Base-by-base conservation (phyloP, 2,113 vertebrate species). In the Anser cygnoides region DNA sequence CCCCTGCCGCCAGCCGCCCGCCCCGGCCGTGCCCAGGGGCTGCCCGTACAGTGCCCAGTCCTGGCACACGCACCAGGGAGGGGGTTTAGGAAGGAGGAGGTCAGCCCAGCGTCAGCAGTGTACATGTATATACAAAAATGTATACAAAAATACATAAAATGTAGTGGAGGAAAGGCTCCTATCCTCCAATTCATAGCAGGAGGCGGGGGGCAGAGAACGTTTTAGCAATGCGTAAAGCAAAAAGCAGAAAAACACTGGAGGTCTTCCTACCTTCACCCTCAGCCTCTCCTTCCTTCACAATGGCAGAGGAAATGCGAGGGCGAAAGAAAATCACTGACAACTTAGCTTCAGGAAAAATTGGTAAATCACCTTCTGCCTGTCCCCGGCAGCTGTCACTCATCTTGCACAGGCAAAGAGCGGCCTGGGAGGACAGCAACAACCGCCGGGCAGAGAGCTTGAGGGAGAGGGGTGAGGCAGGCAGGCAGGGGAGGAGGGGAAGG, bases 371-470 rank as follows among this genome's bases (percentile, higher is more conserved):
- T 49, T 10, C 12, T 50, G 43, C 72, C n/a, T 19, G 35, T 14
- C 23, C 4, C 1, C 31, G 7, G 62, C 11, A 37, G 29, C 23
- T 26, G 62, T 12, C 8, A 9, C 9, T 11, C 4, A 23, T 2
- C 19, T 15, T 25, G 54, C 43, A 23, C 14, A 23, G 49, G 54
- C 43, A 3, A 1, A 39, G 71, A n/a, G 67, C 18, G 11, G 46
- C 35, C 50, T 2, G 14, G 65, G 9, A 3, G 55, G 44, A 46
- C 16, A 20, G 58, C 58, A 2, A 39, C 9, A 29, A 8, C 13
- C 2, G 4, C 43, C 35, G 6, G 37, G 29, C 37, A 1, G 11
- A n/a, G 44, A 46, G 29, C 21, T 29, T 2, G 2, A 3, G 23
- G 58, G 18, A 35, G 49, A 39, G 13, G 39, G 46, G 68, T 12